Percentiles rank a stretch among this genome's conserved stretches.
Conservation (phyloP, 2,888 invertebrate species). For the Candidula unifasciata region DNA sequence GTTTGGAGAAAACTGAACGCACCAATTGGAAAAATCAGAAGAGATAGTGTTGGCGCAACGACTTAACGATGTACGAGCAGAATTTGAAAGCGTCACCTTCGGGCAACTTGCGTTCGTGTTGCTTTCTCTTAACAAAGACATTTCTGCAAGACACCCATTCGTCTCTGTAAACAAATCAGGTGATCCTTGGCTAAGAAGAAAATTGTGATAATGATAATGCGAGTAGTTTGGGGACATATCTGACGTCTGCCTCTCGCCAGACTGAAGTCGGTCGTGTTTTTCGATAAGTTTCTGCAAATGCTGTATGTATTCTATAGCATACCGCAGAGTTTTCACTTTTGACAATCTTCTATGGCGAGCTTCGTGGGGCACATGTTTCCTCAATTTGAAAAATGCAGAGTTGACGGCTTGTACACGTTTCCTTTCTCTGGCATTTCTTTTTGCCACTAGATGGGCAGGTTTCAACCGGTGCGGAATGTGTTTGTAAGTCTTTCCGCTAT, state of each 20-base stretch:
- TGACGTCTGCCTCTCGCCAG: not conserved
- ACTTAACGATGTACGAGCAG: too few species aligned
- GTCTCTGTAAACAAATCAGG: too few species aligned
- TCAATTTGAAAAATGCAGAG: conserved; percentile 81
- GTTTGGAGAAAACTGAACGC: too few species aligned
- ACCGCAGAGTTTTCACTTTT: conserved; percentile 83
- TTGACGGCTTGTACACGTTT: conserved; percentile 84
- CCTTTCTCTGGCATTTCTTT: conserved; percentile 83
- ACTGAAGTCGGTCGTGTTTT: conserved; percentile 60
- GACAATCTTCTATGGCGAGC: conserved; percentile 80
- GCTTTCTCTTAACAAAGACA: not conserved
- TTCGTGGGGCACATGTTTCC: conserved; percentile 82
- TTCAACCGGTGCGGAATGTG: conserved; percentile 80
- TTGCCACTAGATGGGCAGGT: conserved; percentile 81
- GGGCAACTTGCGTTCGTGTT: not conserved
- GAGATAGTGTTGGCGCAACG: too few species aligned
- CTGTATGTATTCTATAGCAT: conserved; percentile 83
- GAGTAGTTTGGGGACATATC: not conserved
- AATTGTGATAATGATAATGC: not conserved
- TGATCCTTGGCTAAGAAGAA: not conserved
- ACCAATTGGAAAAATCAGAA: too few species aligned
- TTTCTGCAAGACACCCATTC: not conserved
- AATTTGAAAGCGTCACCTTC: not conserved
- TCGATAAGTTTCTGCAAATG: conserved; percentile 79
- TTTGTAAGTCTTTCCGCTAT: conserved; percentile 65